Conservation (phyloP, 1,140 invertebrate genomes). For the Heliconius nattereri region DNA sequence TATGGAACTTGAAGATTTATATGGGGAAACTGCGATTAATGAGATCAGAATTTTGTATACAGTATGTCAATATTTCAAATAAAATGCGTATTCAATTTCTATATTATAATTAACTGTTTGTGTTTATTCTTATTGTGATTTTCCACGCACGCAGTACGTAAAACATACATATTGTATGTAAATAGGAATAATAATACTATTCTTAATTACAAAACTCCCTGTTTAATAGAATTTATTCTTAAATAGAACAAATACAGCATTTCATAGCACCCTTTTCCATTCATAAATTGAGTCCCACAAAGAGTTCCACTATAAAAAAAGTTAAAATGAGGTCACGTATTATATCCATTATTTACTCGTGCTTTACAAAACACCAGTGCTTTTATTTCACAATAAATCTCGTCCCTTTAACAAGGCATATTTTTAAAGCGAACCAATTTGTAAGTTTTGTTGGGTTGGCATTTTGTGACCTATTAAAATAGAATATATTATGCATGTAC, state of each 20-base stretch:
- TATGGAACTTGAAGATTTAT: no score
- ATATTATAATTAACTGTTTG: no score
- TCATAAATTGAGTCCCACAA: background rate
- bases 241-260: background rate
- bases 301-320: conserved; percentile 17
- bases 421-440: background rate
- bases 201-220: background rate
- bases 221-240: background rate
- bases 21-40: no score
- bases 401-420: conserved; percentile 11
- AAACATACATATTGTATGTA: no score
- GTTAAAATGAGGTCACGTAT: conserved; percentile 28
- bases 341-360: conserved; percentile 33
- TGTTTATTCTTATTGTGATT: no score
- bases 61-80: no score
- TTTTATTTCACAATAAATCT: conserved; percentile 16
- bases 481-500: background rate
- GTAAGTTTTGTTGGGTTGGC: conserved; percentile 9
- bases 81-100: no score
- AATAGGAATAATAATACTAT: background rate
- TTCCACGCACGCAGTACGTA: no score
- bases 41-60: no score
- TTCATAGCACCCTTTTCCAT: background rate
- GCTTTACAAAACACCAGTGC: conserved; percentile 22
- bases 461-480: background rate